phyloP scores from a whole-genome alignment of 2,888 invertebrate genomes.

The Coremacera marginata region DNA sequence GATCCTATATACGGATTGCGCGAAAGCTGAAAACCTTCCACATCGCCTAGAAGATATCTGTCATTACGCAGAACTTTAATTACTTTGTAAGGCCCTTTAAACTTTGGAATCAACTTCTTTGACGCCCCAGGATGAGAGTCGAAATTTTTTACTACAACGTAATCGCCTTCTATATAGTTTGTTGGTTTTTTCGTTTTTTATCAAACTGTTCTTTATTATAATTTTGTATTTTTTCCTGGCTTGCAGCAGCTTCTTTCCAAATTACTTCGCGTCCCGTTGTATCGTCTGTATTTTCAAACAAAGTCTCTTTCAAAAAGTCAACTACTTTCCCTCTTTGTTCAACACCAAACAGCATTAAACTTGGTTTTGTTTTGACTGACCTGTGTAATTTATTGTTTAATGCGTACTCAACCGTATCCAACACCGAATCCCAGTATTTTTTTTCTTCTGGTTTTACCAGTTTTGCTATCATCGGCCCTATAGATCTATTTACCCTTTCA shows the following conservation, averaged over 20 bases:
- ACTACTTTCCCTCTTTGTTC: slow-evolving; percentile 1
- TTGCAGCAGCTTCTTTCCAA: not conserved
- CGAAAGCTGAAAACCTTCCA: not conserved
- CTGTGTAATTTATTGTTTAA: not conserved
- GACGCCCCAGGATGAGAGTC: too few species aligned
- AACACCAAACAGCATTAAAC: too few species aligned
- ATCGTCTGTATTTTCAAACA: not conserved
- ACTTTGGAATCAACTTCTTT: not conserved
- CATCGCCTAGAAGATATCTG: slow-evolving; percentile 4
- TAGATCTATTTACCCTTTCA: slow-evolving; percentile 21
- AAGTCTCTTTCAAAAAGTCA: not conserved
- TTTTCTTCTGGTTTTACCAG: not conserved
- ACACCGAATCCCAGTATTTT: not conserved
- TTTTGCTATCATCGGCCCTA: slow-evolving; percentile 31
- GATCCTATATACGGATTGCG: not conserved
- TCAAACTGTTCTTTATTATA: not conserved
- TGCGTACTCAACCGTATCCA: not conserved
- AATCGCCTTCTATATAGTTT: not conserved
- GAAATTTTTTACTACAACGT: not conserved
- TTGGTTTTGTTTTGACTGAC: too few species aligned
- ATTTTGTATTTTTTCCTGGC: not conserved
- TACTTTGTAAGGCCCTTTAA: slow-evolving; percentile 8
- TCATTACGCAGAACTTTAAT: slow-evolving; percentile 14
- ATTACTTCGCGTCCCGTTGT: not conserved
- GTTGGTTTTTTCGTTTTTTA: not conserved